A percentile compares a stretch with the other conserved stretches of the same genome.
Evolutionary conservation across 2,797 vertebrate species (phyloP).

Genomic region (Enteromius anoplus): DNA sequence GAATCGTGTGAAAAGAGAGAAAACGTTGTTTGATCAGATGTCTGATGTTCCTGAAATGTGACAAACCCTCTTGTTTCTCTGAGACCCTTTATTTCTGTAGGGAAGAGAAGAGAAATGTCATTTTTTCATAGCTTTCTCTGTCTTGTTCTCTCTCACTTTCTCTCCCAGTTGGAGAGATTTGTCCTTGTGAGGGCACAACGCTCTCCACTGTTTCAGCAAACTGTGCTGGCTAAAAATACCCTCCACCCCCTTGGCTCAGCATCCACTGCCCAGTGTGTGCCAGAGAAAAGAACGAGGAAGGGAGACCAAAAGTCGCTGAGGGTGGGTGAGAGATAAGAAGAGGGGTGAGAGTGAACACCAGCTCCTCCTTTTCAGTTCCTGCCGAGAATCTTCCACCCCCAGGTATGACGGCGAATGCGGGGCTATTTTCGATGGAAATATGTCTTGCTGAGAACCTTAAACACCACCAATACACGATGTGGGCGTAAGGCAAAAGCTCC

Average conservation of each 20-base stretch:
- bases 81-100: slow-evolving; percentile 39
- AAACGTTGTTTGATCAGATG: slow-evolving; percentile 17
- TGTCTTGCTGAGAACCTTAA: slow-evolving; percentile 3
- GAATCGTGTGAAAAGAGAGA: slow-evolving; percentile 16
- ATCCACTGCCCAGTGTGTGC: slow-evolving; percentile 52
- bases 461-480: background rate
- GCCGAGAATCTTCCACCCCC: slow-evolving; percentile 8
- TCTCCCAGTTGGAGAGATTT: slow-evolving; percentile 53
- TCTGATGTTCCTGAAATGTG: slow-evolving; percentile 18
- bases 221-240: slow-evolving; percentile 61
- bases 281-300: slow-evolving; percentile 29
- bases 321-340: slow-evolving; percentile 21
- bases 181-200: slow-evolving; percentile 60
- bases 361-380: slow-evolving; percentile 19
- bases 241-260: slow-evolving; percentile 50
- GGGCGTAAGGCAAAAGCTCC: background rate
- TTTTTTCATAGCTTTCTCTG: slow-evolving; percentile 18
- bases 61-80: background rate
- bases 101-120: slow-evolving; percentile 31
- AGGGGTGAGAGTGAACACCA: slow-evolving; percentile 24
- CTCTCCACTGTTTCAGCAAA: slow-evolving; percentile 59
- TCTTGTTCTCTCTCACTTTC: slow-evolving; percentile 16
- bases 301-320: slow-evolving; percentile 14
- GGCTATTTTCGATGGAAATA: slow-evolving; percentile 18
- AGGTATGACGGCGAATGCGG: background rate